Conservation (phyloP, 2,888 invertebrate genomes). For the Cosmia pyralina region DNA sequence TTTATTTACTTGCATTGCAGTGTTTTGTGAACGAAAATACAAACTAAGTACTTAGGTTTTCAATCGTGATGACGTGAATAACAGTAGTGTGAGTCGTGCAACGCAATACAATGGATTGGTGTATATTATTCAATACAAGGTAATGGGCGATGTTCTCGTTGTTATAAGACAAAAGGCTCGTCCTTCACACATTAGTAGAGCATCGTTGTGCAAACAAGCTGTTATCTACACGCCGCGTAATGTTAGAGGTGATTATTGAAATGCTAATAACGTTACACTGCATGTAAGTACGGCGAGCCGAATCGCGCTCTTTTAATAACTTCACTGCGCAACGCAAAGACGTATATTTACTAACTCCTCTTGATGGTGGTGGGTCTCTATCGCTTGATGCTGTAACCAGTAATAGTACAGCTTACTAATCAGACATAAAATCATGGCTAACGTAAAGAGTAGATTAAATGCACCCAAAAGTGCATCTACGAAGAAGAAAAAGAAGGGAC, state of each 20-base stretch:
- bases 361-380: constrained; percentile 82
- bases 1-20: constrained; percentile 52
- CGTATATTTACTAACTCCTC: constrained; percentile 75
- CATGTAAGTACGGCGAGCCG: constrained; percentile 83
- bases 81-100: constrained; percentile 63
- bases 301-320: constrained; percentile 71
- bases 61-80: constrained; percentile 60
- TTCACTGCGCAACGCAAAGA: constrained; percentile 69
- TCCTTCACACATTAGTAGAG: constrained; percentile 88
- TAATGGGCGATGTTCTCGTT: constrained; percentile 82
- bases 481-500: constrained; percentile 71
- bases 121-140: constrained; percentile 79
- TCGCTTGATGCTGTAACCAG: constrained; percentile 74
- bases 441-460: constrained; percentile 82
- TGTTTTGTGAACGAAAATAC: constrained; percentile 54
- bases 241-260: constrained; percentile 86
- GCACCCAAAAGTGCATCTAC: constrained; percentile 75
- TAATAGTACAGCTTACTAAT: constrained; percentile 80
- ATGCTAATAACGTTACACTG: constrained; percentile 83
- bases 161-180: constrained; percentile 85
- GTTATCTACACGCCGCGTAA: constrained; percentile 83
- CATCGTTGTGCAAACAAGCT: constrained; percentile 87
- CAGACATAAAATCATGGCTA: constrained; percentile 83
- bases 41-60: constrained; percentile 15
- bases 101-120: constrained; percentile 71